A percentile compares a stretch with the other conserved stretches of the same genome.
These are phyloP conservation scores for Falco rusticolus DNA, from an alignment of 2,797 vertebrate genomes.

Conservation along the genomic window DNA sequence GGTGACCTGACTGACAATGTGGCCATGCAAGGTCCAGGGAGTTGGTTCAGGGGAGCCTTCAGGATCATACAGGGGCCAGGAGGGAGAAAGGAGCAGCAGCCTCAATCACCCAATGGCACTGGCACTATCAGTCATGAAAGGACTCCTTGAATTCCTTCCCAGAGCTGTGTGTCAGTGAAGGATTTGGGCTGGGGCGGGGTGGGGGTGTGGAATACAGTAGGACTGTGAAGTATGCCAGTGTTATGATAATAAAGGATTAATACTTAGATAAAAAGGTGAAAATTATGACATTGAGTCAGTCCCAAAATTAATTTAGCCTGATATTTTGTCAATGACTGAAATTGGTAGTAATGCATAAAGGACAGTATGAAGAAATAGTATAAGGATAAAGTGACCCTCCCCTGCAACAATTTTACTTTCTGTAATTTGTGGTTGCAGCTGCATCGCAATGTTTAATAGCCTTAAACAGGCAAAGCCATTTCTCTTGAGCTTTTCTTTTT, in stretches of 20 bases:
- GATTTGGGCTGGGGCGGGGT: neutral
- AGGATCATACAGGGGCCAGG: neutral
- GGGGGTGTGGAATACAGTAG: neutral
- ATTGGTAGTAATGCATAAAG: neutral
- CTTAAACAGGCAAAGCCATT: neutral
- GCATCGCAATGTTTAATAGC: neutral
- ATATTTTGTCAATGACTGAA: neutral
- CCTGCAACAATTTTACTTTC: neutral
- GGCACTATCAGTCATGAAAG: neutral
- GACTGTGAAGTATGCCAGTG: neutral
- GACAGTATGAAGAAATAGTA: neutral
- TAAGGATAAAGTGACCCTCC: neutral
- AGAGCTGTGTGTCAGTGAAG: neutral
- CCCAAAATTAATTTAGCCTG: neutral
- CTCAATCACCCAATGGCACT: neutral
- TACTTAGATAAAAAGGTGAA: neutral
- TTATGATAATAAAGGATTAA: neutral
- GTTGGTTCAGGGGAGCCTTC: neutral
- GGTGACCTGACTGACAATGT: neutral
- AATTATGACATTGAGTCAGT: neutral
- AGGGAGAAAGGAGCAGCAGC: neutral
- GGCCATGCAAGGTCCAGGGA: neutral
- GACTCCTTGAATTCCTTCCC: neutral
- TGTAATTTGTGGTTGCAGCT: neutral
- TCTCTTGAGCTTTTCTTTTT: neutral